A percentile compares a stretch with the other conserved stretches of the same genome.
Evolutionary conservation across 1,140 invertebrate genomes (phyloP).

Genomic region (Caenorhabditis latens): DNA sequence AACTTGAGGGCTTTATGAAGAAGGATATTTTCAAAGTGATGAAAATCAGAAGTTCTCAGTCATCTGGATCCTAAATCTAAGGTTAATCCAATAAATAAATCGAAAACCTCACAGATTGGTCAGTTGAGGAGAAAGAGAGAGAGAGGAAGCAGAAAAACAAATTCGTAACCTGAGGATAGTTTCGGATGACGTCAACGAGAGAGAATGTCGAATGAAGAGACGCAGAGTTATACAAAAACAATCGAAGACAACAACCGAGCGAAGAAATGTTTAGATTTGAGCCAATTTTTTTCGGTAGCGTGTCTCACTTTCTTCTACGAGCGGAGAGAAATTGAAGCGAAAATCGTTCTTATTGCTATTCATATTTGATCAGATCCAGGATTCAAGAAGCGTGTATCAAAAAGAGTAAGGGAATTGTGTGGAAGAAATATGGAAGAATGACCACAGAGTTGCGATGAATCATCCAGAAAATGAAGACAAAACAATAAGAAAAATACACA

Average conservation of each 20-base stretch:
- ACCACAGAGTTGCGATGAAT: no score
- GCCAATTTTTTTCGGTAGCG: neutral
- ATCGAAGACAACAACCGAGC: neutral
- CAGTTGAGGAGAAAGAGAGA: no score
- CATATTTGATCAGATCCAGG: constrained; percentile 18
- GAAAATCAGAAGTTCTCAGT: no score
- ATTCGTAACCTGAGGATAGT: constrained; percentile 26
- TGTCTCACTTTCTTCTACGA: neutral
- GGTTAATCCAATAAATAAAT: no score
- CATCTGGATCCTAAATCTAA: no score
- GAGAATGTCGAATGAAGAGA: neutral
- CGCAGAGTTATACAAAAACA: neutral
- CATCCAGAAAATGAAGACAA: neutral
- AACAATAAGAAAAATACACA: neutral
- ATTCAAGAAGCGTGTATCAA: neutral
- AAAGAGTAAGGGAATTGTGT: neutral
- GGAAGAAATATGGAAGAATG: neutral
- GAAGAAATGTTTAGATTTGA: constrained; percentile 46
- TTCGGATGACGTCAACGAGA: constrained; percentile 39
- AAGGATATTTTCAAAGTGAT: no score
- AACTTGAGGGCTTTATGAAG: no score
- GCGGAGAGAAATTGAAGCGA: neutral
- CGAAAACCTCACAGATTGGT: no score
- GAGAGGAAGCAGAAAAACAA: neutral
- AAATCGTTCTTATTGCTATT: constrained; percentile 3